Evolutionary conservation across 2,888 invertebrate species (phyloP).

Genomic region (Eupeodes latifasciatus): DNA sequence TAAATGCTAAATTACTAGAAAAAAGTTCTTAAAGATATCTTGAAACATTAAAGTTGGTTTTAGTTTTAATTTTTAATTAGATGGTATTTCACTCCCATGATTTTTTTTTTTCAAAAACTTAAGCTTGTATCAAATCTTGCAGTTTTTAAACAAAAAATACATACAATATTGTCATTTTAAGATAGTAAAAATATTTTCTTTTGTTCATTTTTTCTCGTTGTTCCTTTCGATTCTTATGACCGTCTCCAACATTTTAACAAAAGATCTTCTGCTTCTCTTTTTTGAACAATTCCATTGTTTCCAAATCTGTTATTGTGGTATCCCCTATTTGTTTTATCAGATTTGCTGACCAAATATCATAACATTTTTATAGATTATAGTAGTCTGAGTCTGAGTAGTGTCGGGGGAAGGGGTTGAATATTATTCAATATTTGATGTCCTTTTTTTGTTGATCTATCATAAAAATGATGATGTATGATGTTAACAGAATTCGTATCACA

Average conservation of each 20-base stretch:
- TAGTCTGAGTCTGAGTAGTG: conserved; percentile 23
- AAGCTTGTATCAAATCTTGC: no score
- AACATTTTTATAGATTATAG: conserved; percentile 47
- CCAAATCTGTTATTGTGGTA: conserved; percentile 24
- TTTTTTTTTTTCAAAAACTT: no score
- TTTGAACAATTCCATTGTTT: conserved; percentile 21
- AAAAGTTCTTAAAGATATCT: no score
- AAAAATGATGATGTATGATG: conserved; percentile 65
- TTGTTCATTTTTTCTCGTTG: no score
- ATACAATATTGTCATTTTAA: no score
- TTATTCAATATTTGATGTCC: conserved; percentile 66
- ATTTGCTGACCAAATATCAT: conserved; percentile 51
- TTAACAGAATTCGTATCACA: conserved; percentile 44
- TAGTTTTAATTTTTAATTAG: no score
- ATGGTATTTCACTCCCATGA: no score
- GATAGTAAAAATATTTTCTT: no score
- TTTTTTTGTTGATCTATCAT: conserved; percentile 46
- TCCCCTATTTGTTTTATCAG: conserved; percentile 59
- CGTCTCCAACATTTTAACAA: background rate
- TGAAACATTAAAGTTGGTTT: no score
- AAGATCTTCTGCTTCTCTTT: background rate
- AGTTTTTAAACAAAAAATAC: no score
- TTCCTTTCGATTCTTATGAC: no score
- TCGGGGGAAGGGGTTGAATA: background rate
- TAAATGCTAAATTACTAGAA: no score